phyloP scores from a whole-genome alignment of 1,140 invertebrate genomes.

The Drusus annulatus region DNA sequence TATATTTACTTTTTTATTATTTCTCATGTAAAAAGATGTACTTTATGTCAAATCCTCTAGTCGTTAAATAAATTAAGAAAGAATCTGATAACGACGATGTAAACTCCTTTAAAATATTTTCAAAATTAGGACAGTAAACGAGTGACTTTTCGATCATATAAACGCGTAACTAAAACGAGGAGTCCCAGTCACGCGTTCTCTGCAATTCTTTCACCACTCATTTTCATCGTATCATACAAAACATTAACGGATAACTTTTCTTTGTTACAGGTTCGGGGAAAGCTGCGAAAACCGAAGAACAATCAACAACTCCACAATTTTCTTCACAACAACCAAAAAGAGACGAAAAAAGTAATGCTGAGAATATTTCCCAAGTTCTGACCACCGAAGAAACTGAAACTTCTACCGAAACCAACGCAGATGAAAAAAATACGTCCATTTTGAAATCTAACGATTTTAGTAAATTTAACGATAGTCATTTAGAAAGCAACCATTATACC shows the following conservation, averaged over 20 bases:
- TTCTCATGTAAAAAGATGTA: too few species aligned
- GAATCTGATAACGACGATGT: too few species aligned
- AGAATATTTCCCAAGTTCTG: background rate
- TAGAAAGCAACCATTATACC: conserved; percentile 37
- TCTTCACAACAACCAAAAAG: conserved; percentile 42
- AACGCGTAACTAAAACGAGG: too few species aligned
- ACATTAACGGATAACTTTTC: conserved; percentile 20
- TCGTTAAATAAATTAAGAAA: too few species aligned
- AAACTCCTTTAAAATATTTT: too few species aligned
- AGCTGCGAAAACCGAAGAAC: conserved; percentile 21
- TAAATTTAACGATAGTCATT: conserved; percentile 39
- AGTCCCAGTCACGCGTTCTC: too few species aligned
- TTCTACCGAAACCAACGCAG: conserved; percentile 17
- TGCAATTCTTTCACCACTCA: too few species aligned
- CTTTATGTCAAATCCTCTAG: too few species aligned
- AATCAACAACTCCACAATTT: conserved; percentile 10
- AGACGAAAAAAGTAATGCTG: conserved; percentile 47
- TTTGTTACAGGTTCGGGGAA: conserved; percentile 43
- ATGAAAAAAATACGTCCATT: conserved; percentile 53
- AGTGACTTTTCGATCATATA: too few species aligned
- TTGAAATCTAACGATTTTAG: conserved; percentile 56
- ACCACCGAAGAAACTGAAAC: background rate
- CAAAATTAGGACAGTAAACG: too few species aligned
- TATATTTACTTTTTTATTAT: too few species aligned
- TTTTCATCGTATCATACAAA: too few species aligned